These are phyloP conservation scores for Tachypleus tridentatus DNA, from an alignment of 1,140 invertebrate genomes.

Conservation along the genomic window DNA sequence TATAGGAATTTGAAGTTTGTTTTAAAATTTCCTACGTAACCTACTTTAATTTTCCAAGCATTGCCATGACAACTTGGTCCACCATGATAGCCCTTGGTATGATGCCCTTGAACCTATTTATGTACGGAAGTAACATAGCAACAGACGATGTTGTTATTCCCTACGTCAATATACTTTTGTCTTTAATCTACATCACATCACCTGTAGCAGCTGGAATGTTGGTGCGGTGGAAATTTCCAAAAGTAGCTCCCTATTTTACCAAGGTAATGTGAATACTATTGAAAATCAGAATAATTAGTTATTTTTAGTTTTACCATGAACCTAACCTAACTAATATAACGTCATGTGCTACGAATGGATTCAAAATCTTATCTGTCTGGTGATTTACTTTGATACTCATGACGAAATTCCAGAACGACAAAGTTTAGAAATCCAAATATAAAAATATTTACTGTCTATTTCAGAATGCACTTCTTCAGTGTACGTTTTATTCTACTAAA, in stretches of 20 bases:
- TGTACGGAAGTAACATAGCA: conserved; percentile 30
- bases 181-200: conserved; percentile 27
- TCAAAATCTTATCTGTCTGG: too few species aligned
- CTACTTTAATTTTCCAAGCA: conserved; percentile 23
- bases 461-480: too few species aligned
- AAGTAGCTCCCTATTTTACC: conserved; percentile 27
- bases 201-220: conserved; percentile 30
- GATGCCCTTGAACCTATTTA: conserved; percentile 31
- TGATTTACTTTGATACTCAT: too few species aligned
- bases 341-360: too few species aligned
- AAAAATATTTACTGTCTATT: too few species aligned
- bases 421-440: too few species aligned
- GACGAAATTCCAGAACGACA: too few species aligned
- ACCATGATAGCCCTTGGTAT: conserved; percentile 29
- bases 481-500: too few species aligned
- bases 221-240: conserved; percentile 30
- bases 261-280: conserved; percentile 17
- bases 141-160: conserved; percentile 26
- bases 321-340: too few species aligned
- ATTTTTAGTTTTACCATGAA: too few species aligned
- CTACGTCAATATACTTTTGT: conserved; percentile 29
- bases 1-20: too few species aligned
- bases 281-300: too few species aligned
- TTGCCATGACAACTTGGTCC: conserved; percentile 31
- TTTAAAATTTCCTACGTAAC: conserved; percentile 2